phyloP scores from a whole-genome alignment of 1,140 invertebrate species.

The Drosophila seguyi region DNA sequence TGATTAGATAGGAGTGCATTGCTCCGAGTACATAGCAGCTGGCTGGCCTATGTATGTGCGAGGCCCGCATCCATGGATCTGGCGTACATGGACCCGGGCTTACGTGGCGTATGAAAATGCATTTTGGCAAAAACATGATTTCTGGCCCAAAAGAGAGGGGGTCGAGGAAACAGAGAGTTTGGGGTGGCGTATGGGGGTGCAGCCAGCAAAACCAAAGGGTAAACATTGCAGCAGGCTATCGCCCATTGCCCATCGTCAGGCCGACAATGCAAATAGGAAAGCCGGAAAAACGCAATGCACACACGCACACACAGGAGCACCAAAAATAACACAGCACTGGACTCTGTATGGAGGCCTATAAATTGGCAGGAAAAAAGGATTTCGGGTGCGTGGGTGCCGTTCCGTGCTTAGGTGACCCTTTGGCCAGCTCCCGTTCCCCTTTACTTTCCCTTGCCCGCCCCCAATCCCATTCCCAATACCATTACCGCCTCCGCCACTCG shows the following conservation, averaged over 20 bases:
- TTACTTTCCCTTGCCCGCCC: neutral
- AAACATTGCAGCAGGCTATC: constrained; percentile 65
- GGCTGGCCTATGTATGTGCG: constrained; percentile 34
- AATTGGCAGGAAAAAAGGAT: constrained; percentile 76
- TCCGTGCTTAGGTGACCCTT: constrained; percentile 57
- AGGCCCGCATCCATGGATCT: constrained; percentile 52
- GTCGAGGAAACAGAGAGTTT: neutral
- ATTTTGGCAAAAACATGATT: constrained; percentile 82
- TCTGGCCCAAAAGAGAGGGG: constrained; percentile 22
- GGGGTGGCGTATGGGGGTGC: neutral
- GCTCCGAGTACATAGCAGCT: constrained; percentile 41
- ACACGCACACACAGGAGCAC: constrained; percentile 26
- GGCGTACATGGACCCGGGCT: constrained; percentile 61
- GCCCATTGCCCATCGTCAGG: constrained; percentile 43
- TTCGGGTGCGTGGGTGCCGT: constrained; percentile 52
- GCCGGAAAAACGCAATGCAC: constrained; percentile 68
- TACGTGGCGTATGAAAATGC: constrained; percentile 81
- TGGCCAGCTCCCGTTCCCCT: neutral
- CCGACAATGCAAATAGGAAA: constrained; percentile 78
- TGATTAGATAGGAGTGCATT: constrained; percentile 82
- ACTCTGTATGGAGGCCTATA: constrained; percentile 53
- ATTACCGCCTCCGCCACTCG: constrained; percentile 6
- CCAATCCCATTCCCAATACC: neutral
- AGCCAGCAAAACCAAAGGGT: constrained; percentile 71
- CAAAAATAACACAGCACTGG: constrained; percentile 46